Conservation (phyloP, 2,797 vertebrate species). For the Hybognathus amarus region DNA sequence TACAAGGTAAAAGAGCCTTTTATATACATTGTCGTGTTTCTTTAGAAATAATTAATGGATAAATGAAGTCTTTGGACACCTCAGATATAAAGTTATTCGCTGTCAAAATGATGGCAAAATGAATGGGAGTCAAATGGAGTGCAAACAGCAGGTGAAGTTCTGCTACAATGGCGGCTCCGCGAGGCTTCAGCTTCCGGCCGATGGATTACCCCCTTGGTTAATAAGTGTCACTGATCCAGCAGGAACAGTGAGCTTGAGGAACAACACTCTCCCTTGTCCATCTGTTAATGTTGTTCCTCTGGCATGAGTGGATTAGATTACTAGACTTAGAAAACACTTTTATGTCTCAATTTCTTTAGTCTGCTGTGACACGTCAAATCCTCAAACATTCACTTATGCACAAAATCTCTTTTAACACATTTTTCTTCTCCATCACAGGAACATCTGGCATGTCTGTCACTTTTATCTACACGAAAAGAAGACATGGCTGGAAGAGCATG, state of each 20-base stretch:
- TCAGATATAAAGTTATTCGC: too few species aligned
- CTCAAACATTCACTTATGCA: neutral
- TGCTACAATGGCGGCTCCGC: too few species aligned
- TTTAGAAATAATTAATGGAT: too few species aligned
- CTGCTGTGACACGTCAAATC: neutral
- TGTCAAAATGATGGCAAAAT: too few species aligned
- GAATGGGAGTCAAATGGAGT: too few species aligned
- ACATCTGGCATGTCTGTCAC: conserved; percentile 9
- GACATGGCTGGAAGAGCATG: neutral
- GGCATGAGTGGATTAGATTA: neutral
- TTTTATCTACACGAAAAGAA: neutral
- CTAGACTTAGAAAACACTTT: neutral
- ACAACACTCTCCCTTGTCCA: conserved; percentile 5
- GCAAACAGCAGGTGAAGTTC: too few species aligned
- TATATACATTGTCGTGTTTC: too few species aligned
- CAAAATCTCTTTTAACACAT: neutral
- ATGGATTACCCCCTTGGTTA: neutral
- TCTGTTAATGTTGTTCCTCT: conserved; percentile 22
- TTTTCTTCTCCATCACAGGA: neutral
- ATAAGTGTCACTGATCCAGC: conserved; percentile 5
- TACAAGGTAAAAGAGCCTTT: too few species aligned
- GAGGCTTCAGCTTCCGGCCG: too few species aligned
- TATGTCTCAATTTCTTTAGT: neutral
- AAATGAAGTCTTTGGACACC: too few species aligned
- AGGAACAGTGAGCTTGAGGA: conserved; percentile 2